Percentiles rank a stretch among this genome's conserved stretches.
Conservation (phyloP, 2,113 vertebrate species). For the Labeo catla region DNA sequence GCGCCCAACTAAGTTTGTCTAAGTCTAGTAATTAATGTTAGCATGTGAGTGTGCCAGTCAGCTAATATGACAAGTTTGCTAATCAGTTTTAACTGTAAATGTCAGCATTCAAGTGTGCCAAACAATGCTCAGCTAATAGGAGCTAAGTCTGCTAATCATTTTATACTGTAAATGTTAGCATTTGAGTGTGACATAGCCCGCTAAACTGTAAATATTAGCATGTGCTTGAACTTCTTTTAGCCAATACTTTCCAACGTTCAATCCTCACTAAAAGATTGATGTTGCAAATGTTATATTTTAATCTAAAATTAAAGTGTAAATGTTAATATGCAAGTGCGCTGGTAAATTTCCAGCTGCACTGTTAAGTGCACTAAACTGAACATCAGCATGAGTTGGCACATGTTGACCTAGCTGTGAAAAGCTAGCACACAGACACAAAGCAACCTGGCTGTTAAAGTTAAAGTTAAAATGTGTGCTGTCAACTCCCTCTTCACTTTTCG, state of each 20-base stretch:
- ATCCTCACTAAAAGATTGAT: no score
- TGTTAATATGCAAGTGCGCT: not conserved
- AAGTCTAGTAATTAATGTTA: not conserved
- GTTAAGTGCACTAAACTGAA: slow-evolving; percentile 5
- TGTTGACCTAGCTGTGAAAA: not conserved
- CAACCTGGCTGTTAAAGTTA: not conserved
- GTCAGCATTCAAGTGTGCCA: no score
- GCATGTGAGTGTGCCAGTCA: not conserved
- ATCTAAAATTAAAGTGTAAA: not conserved
- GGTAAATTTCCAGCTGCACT: not conserved
- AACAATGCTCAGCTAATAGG: not conserved
- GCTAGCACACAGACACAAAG: not conserved
- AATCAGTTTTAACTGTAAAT: not conserved
- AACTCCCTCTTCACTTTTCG: not conserved
- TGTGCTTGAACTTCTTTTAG: no score
- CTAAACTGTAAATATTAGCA: not conserved
- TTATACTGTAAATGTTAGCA: not conserved
- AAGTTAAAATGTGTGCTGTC: not conserved
- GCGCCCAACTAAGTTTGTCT: not conserved
- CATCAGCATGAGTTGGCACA: not conserved
- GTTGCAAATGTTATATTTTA: no score
- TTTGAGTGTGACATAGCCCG: no score
- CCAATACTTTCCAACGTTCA: no score
- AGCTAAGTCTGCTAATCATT: not conserved
- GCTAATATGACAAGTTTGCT: not conserved